Evolutionary conservation across 2,113 vertebrate genomes (phyloP).

Genomic region (Xiphorhynchus elegans): DNA sequence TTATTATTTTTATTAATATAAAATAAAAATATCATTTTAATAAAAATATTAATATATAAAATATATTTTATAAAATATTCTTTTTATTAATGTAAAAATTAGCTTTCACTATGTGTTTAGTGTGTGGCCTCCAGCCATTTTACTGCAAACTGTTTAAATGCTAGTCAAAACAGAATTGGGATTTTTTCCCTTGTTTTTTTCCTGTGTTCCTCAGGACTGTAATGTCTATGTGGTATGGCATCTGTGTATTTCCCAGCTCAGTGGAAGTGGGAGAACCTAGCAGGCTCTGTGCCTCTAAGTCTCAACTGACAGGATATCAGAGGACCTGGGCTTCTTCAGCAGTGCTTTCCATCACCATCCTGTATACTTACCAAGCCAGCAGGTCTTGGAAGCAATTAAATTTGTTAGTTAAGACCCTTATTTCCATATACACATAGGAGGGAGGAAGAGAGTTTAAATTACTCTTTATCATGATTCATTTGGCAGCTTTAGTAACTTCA

Average conservation of each 20-base stretch:
- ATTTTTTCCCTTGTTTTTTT: not conserved
- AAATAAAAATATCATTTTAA: no score
- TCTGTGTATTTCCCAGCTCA: not conserved
- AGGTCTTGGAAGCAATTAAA: not conserved
- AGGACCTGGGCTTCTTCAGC: not conserved
- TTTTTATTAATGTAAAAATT: not conserved
- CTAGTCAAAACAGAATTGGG: not conserved
- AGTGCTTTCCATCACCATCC: not conserved
- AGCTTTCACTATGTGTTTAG: not conserved
- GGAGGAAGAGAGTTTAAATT: not conserved
- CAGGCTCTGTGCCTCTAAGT: not conserved
- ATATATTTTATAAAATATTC: no score
- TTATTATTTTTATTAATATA: no score
- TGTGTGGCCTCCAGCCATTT: fast-evolving
- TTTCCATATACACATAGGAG: not conserved
- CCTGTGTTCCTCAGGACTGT: not conserved
- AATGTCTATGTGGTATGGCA: not conserved
- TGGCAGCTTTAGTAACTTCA: not conserved
- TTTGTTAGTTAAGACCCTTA: not conserved
- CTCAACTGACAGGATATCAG: not conserved
- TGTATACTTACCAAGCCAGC: not conserved
- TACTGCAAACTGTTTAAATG: not conserved
- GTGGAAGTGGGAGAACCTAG: not conserved
- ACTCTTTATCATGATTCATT: not conserved
- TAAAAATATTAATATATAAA: no score